Base-by-base conservation (phyloP, 2,888 invertebrate species). In the Lycaena phlaeas region DNA sequence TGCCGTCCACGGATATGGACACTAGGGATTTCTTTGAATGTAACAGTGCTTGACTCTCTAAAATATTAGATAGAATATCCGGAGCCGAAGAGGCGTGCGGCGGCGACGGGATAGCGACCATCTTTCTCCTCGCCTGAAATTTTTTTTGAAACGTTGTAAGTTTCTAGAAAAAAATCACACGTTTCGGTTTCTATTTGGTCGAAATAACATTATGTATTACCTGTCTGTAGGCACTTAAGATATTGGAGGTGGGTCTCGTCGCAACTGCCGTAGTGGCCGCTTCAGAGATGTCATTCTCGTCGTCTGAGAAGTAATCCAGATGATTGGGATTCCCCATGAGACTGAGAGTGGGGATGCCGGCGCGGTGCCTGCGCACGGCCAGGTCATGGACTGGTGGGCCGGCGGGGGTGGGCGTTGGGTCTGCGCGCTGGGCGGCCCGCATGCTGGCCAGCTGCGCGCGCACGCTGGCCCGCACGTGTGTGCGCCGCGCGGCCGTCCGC, bases 11-110 rank as follows among this genome's bases (percentile, higher is more conserved):
- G 29, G 87, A 84, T 1, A 90, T 56, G 0, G 86, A 86, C 4
- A 89, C 78, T 2, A 87, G 67, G 14, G 87, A 79, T 36, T 87
- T 85, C 46, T 87, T 89, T 4, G 90, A 89, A 61, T 91, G 90
- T 72, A 92, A 87, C 44, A 89, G 79, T 37, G 89, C 86, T 65
- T 93, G 93, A 51, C 88, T 86, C 48, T 88, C 88, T 55, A 94
- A 72, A 51, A 94, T 93, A 54, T 86, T 88, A 18, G 88, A 88
- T 3, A 94, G 71, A 5, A 94, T 56, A 69, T 93, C 92, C 1
- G 87, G 74, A 6, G 81, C 73, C n/a, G 86, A 61, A 1, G 71
- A 46, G 14, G 79, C 72, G 49, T 64, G 71, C 12, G 81, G 61
- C 27, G 81, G 77, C 1, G 79, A 76, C 5, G 81, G 68, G 29